Percentiles rank a stretch among this genome's conserved stretches.
phyloP scores from a whole-genome alignment of 2,888 invertebrate genomes.

The Tenthredo mesomela region DNA sequence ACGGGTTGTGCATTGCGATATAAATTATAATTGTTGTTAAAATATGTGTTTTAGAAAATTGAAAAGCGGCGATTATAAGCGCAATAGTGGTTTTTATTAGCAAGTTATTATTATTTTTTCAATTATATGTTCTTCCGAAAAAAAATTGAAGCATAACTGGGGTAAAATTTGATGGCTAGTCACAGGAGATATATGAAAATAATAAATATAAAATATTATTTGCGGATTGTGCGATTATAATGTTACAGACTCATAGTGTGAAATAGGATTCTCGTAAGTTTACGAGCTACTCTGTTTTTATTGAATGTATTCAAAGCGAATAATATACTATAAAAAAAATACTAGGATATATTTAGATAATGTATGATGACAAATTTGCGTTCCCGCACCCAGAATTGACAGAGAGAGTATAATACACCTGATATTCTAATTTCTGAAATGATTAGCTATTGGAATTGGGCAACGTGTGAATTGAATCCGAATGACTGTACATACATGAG shows the following conservation, averaged over 20 bases:
- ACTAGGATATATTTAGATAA: constrained; percentile 40
- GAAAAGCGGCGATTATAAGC: constrained; percentile 63
- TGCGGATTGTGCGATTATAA: not conserved
- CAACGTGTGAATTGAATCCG: constrained; percentile 22
- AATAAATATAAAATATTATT: not conserved
- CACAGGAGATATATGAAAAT: constrained; percentile 42
- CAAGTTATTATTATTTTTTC: constrained; percentile 58
- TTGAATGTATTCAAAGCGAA: constrained; percentile 21
- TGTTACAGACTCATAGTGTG: constrained; percentile 41
- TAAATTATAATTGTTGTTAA: constrained; percentile 35
- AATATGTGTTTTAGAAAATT: constrained; percentile 58
- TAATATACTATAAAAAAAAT: constrained; percentile 13
- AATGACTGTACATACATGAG: constrained; percentile 38
- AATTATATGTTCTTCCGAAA: constrained; percentile 26
- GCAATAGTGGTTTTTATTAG: constrained; percentile 60
- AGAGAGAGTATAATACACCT: not conserved
- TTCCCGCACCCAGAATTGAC: not conserved
- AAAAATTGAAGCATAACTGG: not conserved
- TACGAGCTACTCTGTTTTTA: constrained; percentile 23
- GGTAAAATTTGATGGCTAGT: not conserved
- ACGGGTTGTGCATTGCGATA: constrained; percentile 47
- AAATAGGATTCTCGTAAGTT: constrained; percentile 1
- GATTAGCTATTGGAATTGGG: constrained; percentile 36
- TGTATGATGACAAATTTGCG: constrained; percentile 19
- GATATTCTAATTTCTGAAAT: not conserved